Evolutionary conservation across 2,888 invertebrate species (phyloP), one percentile per base, ranked within the genome.

Genomic region (Callimorpha dominula): DNA sequence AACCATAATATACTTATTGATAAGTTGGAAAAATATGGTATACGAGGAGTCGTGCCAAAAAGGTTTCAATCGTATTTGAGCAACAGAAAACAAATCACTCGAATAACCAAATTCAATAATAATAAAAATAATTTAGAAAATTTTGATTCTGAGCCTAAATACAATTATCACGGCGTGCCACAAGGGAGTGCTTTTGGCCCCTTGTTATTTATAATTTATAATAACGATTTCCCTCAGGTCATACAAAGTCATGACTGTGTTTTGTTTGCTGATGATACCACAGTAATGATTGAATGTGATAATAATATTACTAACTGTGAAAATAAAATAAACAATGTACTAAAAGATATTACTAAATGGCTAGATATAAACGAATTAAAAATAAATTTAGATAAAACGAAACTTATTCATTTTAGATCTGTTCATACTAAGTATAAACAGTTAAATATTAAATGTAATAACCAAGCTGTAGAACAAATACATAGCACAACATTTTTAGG

Each of bases 51-150:
- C 15, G 46, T n/a, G n/a, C n/a, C 60, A 4, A 11, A 40, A 31
- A 65, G 71, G 66, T 71, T 71, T 50, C 2, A 60, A 43, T 71
- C 66, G 1, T 66, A 65, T 65, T 57, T 65, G 46, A 20, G 11
- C 46, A 50, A 42, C 31, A 54, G 65, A 60, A 70, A 5, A 43
- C 70, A 57, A 65, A 57, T 65, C 2, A 46, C 65, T 60, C 11
- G 71, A 4, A 66, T 71, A 7, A 66, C 49, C 2, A 71, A 71
- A 60, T 66, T 66, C 20, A 60, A 65, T 40, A 46, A 46, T n/a
- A 20, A 2, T 9, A 50, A 57, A 4, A 66, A 66, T 42, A 54
- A 4, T 15, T 9, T 65, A 0, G 49, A 66, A 54, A 65, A 20
- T 11, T 71, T 60, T 71, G 71, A 71, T 17, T 71, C 60, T 6